These are phyloP conservation scores for Synergus umbraculus DNA, from an alignment of 2,888 invertebrate genomes.

Conservation along the genomic window DNA sequence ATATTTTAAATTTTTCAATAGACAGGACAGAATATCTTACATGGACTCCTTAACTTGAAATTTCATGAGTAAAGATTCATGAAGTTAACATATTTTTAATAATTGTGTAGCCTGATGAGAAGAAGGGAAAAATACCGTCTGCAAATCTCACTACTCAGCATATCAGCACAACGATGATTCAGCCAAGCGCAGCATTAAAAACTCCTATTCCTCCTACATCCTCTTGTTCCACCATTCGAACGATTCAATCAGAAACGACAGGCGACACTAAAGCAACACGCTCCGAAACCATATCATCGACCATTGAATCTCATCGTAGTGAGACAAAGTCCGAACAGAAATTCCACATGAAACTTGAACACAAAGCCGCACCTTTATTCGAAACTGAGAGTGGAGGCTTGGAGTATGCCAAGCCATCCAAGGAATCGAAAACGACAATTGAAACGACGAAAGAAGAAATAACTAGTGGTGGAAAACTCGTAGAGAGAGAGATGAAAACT, in stretches of 20 bases:
- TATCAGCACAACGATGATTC: constrained; percentile 70
- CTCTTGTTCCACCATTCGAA: constrained; percentile 64
- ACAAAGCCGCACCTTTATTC: constrained; percentile 70
- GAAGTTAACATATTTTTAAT: constrained; percentile 17
- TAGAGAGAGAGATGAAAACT: constrained; percentile 58
- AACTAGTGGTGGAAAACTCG: constrained; percentile 53
- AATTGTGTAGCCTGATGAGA: constrained; percentile 67
- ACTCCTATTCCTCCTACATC: constrained; percentile 64
- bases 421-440: constrained; percentile 53
- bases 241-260: constrained; percentile 64
- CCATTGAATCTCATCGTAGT: constrained; percentile 71
- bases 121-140: constrained; percentile 70
- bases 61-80: background rate
- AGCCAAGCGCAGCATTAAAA: constrained; percentile 69
- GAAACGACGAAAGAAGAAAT: constrained; percentile 56
- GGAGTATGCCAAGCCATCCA: constrained; percentile 48
- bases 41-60: background rate
- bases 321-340: constrained; percentile 76
- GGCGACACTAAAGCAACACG: constrained; percentile 64
- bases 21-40: background rate
- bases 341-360: constrained; percentile 75
- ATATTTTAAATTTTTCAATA: background rate
- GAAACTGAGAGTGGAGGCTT: constrained; percentile 55
- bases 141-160: constrained; percentile 70
- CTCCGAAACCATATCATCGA: constrained; percentile 73